Percentiles rank a stretch among this genome's conserved stretches.
These are phyloP conservation scores for Atta colombica DNA, from an alignment of 1,140 invertebrate species.

Conservation along the genomic window DNA sequence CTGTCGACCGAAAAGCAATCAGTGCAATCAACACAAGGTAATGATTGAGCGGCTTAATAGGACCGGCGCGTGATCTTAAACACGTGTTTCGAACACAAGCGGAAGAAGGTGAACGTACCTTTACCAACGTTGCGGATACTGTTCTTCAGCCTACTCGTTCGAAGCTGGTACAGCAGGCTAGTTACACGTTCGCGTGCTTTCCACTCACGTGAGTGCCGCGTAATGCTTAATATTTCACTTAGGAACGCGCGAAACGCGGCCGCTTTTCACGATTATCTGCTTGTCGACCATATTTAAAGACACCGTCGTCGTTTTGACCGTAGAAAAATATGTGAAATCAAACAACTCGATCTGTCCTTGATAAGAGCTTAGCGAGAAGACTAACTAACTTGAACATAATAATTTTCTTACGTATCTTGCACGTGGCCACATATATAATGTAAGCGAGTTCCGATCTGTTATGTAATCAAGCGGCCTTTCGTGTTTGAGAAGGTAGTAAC, in stretches of 20 bases:
- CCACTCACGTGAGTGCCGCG: slow-evolving; percentile 47
- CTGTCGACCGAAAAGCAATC: slow-evolving; percentile 53
- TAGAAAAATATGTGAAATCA: background rate
- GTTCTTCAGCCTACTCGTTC: slow-evolving; percentile 23
- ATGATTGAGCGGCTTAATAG: slow-evolving; percentile 58
- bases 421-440: slow-evolving; percentile 32
- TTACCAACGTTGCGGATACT: slow-evolving; percentile 23
- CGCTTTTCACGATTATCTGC: slow-evolving; percentile 41
- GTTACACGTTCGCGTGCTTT: slow-evolving; percentile 40
- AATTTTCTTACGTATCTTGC: background rate
- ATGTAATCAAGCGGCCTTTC: slow-evolving; percentile 38
- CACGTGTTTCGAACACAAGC: slow-evolving; percentile 63
- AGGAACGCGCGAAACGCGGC: slow-evolving; percentile 42
- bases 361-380: slow-evolving; percentile 8
- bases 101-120: slow-evolving; percentile 43
- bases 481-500: slow-evolving; percentile 17
- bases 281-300: slow-evolving; percentile 4
- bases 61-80: slow-evolving; percentile 65
- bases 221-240: slow-evolving; percentile 58
- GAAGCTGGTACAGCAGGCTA: slow-evolving; percentile 1
- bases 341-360: background rate
- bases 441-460: slow-evolving; percentile 32
- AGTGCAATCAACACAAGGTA: slow-evolving; percentile 56
- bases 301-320: background rate
- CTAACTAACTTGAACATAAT: background rate